phyloP scores from a whole-genome alignment of 1,140 invertebrate genomes.

The Drosophila micromelanica region DNA sequence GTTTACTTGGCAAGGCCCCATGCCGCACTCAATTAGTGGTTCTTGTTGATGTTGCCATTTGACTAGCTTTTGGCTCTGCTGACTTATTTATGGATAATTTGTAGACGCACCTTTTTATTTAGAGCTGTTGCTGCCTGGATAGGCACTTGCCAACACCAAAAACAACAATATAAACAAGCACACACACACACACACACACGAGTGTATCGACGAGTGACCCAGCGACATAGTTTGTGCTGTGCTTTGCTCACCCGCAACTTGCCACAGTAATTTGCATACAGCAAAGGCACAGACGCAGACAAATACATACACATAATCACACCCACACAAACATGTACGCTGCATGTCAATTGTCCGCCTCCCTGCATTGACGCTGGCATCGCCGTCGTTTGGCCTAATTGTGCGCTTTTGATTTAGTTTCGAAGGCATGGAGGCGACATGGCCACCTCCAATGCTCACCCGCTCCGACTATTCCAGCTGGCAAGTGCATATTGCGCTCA shows the following conservation, averaged over 20 bases:
- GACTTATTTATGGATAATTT: constrained; percentile 69
- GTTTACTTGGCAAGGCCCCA: constrained; percentile 18
- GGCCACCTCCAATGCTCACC: constrained; percentile 14
- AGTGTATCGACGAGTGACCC: constrained; percentile 59
- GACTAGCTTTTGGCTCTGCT: constrained; percentile 44
- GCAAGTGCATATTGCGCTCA: constrained; percentile 36
- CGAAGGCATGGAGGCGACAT: constrained; percentile 47
- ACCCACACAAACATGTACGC: constrained; percentile 32
- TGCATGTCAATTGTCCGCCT: constrained; percentile 26
- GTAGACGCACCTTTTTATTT: constrained; percentile 68
- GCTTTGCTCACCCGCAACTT: constrained; percentile 55
- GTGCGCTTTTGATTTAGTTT: constrained; percentile 79
- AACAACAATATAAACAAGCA: constrained; percentile 1
- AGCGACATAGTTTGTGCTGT: constrained; percentile 74
- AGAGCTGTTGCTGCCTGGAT: constrained; percentile 19
- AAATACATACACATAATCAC: constrained; percentile 31
- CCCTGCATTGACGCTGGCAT: constrained; percentile 43
- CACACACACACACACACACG: constrained; percentile 7
- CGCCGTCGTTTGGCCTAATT: constrained; percentile 73
- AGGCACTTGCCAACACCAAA: constrained; percentile 8
- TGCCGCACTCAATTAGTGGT: constrained; percentile 29
- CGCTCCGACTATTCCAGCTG: constrained; percentile 29
- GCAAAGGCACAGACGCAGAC: constrained; percentile 23
- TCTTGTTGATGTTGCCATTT: constrained; percentile 58
- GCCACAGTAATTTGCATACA: constrained; percentile 74